Evolutionary conservation across 64 coral and sea anemone species (phyloP).

Genomic region (Platygyra sinensis): DNA sequence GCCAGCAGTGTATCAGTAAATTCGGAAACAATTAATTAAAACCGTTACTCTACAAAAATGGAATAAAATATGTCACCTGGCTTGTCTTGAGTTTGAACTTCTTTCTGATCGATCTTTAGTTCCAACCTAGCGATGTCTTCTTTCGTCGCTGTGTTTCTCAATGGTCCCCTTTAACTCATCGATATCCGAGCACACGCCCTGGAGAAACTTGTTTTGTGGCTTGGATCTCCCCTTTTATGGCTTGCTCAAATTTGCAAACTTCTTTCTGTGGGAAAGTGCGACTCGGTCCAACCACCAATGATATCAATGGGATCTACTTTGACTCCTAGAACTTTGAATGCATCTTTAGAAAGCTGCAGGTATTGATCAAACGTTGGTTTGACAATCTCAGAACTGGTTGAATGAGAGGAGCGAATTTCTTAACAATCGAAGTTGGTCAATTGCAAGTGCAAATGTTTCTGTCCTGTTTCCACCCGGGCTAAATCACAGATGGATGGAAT

Average conservation of each 20-base stretch:
- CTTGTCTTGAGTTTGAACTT: background rate
- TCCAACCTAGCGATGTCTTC: background rate
- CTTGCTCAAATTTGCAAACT: background rate
- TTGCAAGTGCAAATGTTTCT: slow-evolving; percentile 16
- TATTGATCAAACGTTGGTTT: background rate
- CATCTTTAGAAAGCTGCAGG: background rate
- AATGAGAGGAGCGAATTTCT: slow-evolving; percentile 24
- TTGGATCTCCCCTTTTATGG: background rate
- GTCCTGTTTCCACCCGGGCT: background rate
- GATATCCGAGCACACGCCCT: background rate
- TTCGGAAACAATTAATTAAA: too few species aligned
- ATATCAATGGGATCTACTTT: background rate
- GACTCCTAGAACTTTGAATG: slow-evolving; percentile 1
- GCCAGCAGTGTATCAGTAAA: too few species aligned
- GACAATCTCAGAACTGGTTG: background rate
- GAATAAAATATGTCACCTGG: background rate
- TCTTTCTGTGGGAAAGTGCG: slow-evolving; percentile 12
- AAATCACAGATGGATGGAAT: slow-evolving; percentile 1
- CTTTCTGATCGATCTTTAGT: background rate
- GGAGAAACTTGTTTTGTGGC: background rate
- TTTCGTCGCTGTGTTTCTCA: background rate
- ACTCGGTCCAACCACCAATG: background rate
- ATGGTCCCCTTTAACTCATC: background rate
- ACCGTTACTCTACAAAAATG: background rate
- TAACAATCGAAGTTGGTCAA: slow-evolving; percentile 18